Conservation (phyloP, 2,113 vertebrate genomes). For the Pongo abelii region DNA sequence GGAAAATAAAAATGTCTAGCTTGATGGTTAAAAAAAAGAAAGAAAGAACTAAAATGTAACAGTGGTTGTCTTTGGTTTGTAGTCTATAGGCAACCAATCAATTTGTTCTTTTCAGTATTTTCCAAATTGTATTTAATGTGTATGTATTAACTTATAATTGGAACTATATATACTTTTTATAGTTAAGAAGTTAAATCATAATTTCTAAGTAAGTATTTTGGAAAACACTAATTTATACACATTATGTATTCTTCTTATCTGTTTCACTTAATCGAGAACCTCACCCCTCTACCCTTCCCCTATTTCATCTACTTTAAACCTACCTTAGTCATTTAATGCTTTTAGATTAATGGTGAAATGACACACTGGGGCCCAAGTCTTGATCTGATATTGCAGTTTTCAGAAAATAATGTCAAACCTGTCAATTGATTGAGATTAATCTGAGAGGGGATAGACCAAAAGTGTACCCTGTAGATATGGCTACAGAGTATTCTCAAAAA, state of each 20-base stretch:
- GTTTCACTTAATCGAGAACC: background rate
- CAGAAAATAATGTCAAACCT: conserved; percentile 8
- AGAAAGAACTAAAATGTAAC: background rate
- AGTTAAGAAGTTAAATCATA: background rate
- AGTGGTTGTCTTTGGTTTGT: background rate
- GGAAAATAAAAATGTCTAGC: too few relatives aligned
- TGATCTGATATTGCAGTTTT: background rate
- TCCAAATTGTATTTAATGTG: background rate
- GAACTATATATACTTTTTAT: background rate
- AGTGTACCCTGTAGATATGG: background rate
- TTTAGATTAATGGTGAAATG: background rate
- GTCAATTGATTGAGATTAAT: background rate
- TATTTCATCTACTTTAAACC: background rate
- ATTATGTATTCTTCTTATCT: background rate
- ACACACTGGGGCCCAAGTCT: background rate
- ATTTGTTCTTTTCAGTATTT: background rate
- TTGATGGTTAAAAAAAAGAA: too few relatives aligned
- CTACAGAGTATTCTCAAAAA: background rate
- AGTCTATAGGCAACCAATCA: background rate
- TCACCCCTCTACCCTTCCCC: background rate
- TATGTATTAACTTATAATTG: background rate
- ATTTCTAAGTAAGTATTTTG: conserved; percentile 7
- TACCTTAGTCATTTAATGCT: background rate
- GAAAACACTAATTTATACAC: background rate
- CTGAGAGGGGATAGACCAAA: background rate